Base-by-base conservation (phyloP, 2,113 vertebrate species). In the Muscicapa adusta region DNA sequence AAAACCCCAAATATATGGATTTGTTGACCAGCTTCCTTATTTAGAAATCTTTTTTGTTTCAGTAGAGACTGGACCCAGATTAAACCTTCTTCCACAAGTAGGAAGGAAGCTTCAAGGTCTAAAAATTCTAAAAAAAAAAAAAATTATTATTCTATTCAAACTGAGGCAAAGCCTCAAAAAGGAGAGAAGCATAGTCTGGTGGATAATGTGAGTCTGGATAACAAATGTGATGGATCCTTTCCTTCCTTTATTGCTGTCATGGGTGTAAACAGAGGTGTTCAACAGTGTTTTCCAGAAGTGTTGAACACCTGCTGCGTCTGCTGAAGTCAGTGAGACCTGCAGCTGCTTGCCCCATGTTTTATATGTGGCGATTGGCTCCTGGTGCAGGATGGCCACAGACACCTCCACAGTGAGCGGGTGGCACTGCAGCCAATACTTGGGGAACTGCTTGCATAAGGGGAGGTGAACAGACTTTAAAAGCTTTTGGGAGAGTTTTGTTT, bases 301-400 rank as follows among this genome's bases (percentile, higher is more conserved):
- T 77, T 18, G 85, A 96, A 95, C 93, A 96, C 85, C 94, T 95
- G 93, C 94, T 96, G 94, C 8, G 43, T 80, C 85, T 80, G 74
- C 92, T 80, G 92, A 28, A 45, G 78, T 45, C 24, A n/a, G 71
- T 36, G 73, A 47, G 85, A 70, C 62, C 74, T 76, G 85, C 94
- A 94, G 89, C 93, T 94, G 91, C 85, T 63, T 6, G 0, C 31
- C 29, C 71, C 26, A 20, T 0, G 0, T 70, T 91, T 95, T 80
- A 48, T 56, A 28, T 58, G 53, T 0, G 12, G 58, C 0, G 2
- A 58, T 5, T 72, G 74, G 38, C 57, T 79, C 43, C 84, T 17
- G 0, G 0, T 25, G 61, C 3, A 24, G 81, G 67, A 63, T 2
- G 26, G 71, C 34, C 47, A 53, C 68, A 82, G 60, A 42, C 81